A percentile compares a stretch with the other conserved stretches of the same genome.
Conservation (phyloP, 2,888 invertebrate genomes). For the Hartigia nigra region DNA sequence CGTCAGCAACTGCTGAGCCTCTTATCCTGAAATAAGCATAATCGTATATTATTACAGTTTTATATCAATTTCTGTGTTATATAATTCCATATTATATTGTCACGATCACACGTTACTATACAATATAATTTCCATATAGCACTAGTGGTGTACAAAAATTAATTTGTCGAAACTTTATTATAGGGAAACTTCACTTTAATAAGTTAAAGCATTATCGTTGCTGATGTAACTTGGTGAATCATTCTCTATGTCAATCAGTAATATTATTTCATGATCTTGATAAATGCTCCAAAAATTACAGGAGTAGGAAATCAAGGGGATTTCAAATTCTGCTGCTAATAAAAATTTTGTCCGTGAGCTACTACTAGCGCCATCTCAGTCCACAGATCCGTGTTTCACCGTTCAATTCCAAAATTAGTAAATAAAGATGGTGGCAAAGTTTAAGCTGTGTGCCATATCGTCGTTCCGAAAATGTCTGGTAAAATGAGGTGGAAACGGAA, state of each 20-base stretch:
- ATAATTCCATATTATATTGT: neutral
- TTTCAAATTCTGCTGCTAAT: neutral
- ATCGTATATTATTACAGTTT: neutral
- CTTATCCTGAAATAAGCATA: neutral
- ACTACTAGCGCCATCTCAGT: neutral
- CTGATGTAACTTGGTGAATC: neutral
- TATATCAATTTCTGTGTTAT: neutral
- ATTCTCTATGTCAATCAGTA: neutral
- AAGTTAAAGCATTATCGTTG: neutral
- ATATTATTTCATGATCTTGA: neutral
- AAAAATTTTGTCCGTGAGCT: neutral
- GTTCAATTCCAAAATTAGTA: conserved; percentile 62
- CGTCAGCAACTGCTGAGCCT: neutral
- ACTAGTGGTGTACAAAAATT: too few relatives aligned
- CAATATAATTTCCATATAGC: too few relatives aligned
- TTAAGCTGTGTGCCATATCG: conserved; percentile 54
- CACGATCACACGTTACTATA: too few relatives aligned
- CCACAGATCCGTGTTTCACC: conserved; percentile 14
- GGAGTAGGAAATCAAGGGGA: neutral
- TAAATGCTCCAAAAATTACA: neutral
- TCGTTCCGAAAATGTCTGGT: conserved; percentile 50
- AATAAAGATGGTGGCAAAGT: conserved; percentile 63
- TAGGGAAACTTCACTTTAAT: neutral
- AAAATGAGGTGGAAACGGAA: conserved; percentile 55
- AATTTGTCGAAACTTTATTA: neutral